Evolutionary conservation across 2,113 vertebrate genomes (phyloP).

Genomic region (Osmerus mordax): DNA sequence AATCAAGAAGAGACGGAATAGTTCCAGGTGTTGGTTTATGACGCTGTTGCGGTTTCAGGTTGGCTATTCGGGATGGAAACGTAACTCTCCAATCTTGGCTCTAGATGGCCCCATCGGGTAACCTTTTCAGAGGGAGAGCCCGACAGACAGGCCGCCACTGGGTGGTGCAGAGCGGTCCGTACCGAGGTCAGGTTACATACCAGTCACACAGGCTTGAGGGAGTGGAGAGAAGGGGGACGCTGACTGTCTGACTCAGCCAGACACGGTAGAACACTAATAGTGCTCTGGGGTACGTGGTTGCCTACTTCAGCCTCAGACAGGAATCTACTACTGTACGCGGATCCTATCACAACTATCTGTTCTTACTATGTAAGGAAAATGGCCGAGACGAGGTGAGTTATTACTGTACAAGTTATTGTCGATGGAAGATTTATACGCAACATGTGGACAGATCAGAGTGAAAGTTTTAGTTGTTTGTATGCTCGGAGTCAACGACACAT

Average conservation of each 20-base stretch:
- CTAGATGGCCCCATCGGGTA: too few relatives aligned
- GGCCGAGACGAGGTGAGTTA: slow-evolving; percentile 1
- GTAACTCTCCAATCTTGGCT: too few relatives aligned
- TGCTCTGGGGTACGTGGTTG: not conserved
- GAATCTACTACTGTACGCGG: not conserved
- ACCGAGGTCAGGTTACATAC: not conserved
- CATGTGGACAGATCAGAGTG: not conserved
- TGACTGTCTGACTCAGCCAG: slow-evolving; percentile 1
- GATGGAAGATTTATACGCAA: not conserved
- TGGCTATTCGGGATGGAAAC: too few relatives aligned
- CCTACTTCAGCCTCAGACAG: not conserved
- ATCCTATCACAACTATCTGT: not conserved
- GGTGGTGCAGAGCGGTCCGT: not conserved
- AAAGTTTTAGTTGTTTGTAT: not conserved
- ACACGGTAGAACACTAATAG: not conserved
- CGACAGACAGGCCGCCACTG: not conserved
- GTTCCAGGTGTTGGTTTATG: too few relatives aligned
- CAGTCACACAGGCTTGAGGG: not conserved
- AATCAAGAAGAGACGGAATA: too few relatives aligned
- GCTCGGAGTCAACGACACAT: too few relatives aligned
- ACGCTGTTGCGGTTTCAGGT: too few relatives aligned
- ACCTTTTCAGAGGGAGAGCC: not conserved
- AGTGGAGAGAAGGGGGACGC: not conserved
- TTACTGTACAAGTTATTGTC: not conserved
- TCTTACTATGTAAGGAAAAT: slow-evolving; percentile 8